Evolutionary conservation across 2,888 invertebrate species (phyloP).

Genomic region (Pherbina coryleti): DNA sequence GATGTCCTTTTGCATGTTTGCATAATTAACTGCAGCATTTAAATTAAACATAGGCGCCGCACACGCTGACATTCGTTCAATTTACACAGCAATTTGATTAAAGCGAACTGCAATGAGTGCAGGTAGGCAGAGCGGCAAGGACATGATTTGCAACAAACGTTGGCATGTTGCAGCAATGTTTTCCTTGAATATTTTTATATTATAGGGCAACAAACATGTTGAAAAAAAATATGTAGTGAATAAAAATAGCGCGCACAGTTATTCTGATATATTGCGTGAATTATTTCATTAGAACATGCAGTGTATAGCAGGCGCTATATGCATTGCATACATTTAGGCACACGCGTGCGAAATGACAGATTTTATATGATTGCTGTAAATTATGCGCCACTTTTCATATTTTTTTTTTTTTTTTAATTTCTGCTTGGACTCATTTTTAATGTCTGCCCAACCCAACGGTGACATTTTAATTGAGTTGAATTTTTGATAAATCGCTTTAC

Average conservation of each 20-base stretch:
- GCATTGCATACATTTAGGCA: background rate
- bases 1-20: constrained; percentile 37
- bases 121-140: background rate
- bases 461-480: constrained; percentile 34
- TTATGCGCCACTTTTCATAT: constrained; percentile 14
- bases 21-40: constrained; percentile 44
- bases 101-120: background rate
- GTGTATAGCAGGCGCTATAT: background rate
- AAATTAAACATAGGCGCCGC: constrained; percentile 27
- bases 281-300: constrained; percentile 48
- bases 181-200: background rate
- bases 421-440: constrained; percentile 10
- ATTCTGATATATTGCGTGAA: constrained; percentile 46
- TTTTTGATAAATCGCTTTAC: constrained; percentile 19
- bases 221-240: too few species aligned
- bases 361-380: background rate
- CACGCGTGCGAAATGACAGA: background rate
- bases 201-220: background rate
- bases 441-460: constrained; percentile 17
- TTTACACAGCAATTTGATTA: constrained; percentile 31
- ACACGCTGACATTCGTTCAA: constrained; percentile 20
- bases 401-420: background rate
- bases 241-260: background rate
- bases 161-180: background rate
- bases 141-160: background rate